These are phyloP conservation scores for Urechis unicinctus DNA, from an alignment of 2,888 invertebrate species.

Conservation along the genomic window DNA sequence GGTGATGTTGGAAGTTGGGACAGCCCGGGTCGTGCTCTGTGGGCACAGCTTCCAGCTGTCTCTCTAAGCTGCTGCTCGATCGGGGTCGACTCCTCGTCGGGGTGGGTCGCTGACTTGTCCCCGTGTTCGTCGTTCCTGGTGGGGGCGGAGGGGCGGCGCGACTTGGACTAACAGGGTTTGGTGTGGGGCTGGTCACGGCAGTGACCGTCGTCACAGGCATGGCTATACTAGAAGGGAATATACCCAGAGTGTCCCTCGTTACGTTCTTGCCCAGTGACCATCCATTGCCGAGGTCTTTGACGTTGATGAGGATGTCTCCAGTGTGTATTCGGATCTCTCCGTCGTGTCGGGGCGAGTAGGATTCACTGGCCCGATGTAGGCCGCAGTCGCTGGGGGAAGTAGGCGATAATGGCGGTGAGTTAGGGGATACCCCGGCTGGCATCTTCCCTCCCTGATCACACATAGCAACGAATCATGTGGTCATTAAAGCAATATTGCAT, in stretches of 20 bases:
- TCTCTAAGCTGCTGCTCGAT: too few relatives aligned
- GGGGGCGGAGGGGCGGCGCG: not conserved
- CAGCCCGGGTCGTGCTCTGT: too few relatives aligned
- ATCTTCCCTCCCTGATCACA: slow-evolving; percentile 8
- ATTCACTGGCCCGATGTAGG: slow-evolving; percentile 11
- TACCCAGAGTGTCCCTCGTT: slow-evolving; percentile 15
- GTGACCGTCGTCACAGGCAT: slow-evolving; percentile 3
- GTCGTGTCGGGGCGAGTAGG: slow-evolving; percentile 16
- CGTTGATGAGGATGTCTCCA: slow-evolving; percentile 18
- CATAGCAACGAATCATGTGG: not conserved
- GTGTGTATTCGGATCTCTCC: slow-evolving; percentile 18
- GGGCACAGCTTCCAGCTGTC: too few relatives aligned
- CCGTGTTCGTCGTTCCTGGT: too few relatives aligned
- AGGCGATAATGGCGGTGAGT: slow-evolving; percentile 11
- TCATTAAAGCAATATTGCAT: too few relatives aligned
- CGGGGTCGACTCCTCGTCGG: too few relatives aligned
- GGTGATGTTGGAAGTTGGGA: too few relatives aligned
- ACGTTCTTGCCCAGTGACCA: slow-evolving; percentile 21
- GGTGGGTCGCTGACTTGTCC: not conserved
- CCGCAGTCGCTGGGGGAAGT: not conserved
- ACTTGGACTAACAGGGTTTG: not conserved
- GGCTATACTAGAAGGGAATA: slow-evolving; percentile 18
- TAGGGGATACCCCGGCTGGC: slow-evolving; percentile 5
- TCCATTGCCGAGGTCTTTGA: slow-evolving; percentile 21
- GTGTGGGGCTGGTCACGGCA: not conserved